phyloP scores from a whole-genome alignment of 2,888 invertebrate species.

The Macrosiphum euphorbiae region DNA sequence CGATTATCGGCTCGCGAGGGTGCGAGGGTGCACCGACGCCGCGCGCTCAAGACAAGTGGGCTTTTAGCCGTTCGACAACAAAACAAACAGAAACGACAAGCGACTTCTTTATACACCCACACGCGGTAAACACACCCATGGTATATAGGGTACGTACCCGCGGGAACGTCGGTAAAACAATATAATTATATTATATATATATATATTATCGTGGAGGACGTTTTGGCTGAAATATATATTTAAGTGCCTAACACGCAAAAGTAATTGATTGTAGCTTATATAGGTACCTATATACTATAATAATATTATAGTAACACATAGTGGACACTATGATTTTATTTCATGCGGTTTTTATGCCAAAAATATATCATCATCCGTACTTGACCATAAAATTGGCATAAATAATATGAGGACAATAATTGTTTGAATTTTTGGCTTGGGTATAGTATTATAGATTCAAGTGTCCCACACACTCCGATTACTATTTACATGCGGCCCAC shows the following conservation, averaged over 20 bases:
- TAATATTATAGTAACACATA: background rate
- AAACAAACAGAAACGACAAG: conserved; percentile 48
- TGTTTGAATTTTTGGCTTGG: too few species aligned
- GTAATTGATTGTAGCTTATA: background rate
- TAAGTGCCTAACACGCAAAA: background rate
- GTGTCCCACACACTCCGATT: too few species aligned
- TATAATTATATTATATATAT: too few species aligned
- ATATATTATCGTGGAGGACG: background rate
- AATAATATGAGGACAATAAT: too few species aligned
- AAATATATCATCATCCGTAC: too few species aligned
- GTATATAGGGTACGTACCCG: background rate
- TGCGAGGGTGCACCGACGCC: background rate
- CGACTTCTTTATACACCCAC: background rate
- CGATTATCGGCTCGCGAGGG: conserved; percentile 33
- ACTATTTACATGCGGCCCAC: too few species aligned
- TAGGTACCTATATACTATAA: background rate
- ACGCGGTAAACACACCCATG: background rate
- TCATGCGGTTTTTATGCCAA: too few species aligned
- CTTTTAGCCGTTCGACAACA: conserved; percentile 51
- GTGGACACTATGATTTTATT: too few species aligned
- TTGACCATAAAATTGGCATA: too few species aligned
- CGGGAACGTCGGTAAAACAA: background rate
- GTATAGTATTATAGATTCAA: too few species aligned
- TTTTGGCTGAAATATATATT: background rate
- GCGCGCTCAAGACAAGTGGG: conserved; percentile 55